These are phyloP conservation scores for Tipula unca DNA, from an alignment of 2,888 invertebrate species.

Conservation along the genomic window DNA sequence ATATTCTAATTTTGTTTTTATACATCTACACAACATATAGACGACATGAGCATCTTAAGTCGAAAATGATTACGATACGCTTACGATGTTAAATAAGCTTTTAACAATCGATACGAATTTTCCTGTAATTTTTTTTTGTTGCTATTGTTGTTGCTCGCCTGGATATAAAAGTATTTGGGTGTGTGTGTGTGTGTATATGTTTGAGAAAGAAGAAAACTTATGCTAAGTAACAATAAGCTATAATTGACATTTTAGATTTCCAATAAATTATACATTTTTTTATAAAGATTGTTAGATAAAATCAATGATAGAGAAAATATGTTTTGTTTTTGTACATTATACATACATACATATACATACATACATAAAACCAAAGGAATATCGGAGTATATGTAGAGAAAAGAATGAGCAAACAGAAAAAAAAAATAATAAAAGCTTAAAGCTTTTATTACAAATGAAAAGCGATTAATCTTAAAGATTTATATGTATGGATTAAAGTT, in stretches of 20 bases:
- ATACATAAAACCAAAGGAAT: neutral
- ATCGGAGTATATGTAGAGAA: neutral
- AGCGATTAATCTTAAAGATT: constrained; percentile 14
- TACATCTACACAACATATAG: neutral
- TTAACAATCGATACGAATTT: neutral
- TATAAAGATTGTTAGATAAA: neutral
- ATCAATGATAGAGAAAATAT: neutral
- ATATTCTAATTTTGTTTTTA: neutral
- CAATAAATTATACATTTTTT: neutral
- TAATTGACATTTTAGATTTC: constrained; percentile 8
- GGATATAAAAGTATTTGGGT: neutral
- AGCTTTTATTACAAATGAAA: constrained; percentile 14
- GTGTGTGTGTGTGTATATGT: neutral
- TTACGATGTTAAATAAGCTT: neutral
- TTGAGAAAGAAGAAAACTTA: neutral
- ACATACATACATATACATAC: neutral
- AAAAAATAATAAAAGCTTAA: neutral
- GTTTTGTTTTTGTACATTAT: neutral
- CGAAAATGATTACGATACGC: neutral
- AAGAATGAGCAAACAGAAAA: neutral
- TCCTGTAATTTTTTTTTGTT: neutral
- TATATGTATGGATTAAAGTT: constrained; percentile 8
- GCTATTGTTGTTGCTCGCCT: neutral
- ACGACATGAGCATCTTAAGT: neutral
- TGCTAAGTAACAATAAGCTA: constrained; percentile 14